A percentile compares a stretch with the other conserved stretches of the same genome.
These are phyloP conservation scores for Penaeus monodon DNA, from an alignment of 2,888 invertebrate genomes.

Conservation along the genomic window DNA sequence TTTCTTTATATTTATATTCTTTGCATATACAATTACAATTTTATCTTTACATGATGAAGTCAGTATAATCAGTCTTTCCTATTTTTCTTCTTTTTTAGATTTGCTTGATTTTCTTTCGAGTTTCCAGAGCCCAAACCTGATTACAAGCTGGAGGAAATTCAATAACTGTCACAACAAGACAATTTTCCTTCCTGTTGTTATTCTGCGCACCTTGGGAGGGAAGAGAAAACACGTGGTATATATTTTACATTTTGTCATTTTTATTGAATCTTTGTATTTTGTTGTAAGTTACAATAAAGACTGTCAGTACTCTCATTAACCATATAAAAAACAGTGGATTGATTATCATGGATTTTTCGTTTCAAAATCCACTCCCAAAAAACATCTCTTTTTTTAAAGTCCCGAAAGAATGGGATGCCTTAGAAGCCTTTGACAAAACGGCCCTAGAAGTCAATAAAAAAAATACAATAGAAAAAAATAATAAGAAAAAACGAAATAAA, in stretches of 20 bases:
- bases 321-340: constrained; percentile 31
- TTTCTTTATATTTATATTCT: neutral
- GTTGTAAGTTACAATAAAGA: constrained; percentile 23
- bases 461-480: constrained; percentile 14
- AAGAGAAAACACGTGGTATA: too few species aligned
- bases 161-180: too few species aligned
- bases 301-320: constrained; percentile 31
- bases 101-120: too few species aligned
- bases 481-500: neutral
- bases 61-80: too few species aligned
- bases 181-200: too few species aligned
- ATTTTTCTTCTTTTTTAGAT: too few species aligned
- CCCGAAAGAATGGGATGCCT: too few species aligned
- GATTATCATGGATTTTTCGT: constrained; percentile 20
- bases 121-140: too few species aligned
- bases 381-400: too few species aligned
- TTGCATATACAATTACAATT: neutral
- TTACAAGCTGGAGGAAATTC: too few species aligned
- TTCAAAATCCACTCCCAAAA: constrained; percentile 28
- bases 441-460: neutral
- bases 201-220: too few species aligned
- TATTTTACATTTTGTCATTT: constrained; percentile 38
- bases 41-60: neutral
- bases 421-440: neutral
- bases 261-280: constrained; percentile 48